Evolutionary conservation across 2,113 vertebrate genomes (phyloP), one percentile per base, ranked within the genome.

Genomic region (Paracanthobrama guichenoti): DNA sequence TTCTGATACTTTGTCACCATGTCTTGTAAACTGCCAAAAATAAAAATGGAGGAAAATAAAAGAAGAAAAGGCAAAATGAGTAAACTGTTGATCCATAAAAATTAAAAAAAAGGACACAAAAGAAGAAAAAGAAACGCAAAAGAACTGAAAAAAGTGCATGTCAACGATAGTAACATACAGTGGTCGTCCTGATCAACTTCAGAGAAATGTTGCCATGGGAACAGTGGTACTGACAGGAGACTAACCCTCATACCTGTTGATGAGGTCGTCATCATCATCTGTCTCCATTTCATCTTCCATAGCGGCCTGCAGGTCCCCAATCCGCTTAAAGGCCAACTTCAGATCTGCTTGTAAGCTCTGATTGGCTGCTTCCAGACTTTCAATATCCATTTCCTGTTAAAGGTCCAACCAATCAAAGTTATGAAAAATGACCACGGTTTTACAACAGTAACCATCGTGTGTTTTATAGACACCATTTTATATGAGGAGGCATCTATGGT

Each of bases 1-100:
- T 97, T 98, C 94, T 99, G 97, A 96, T 97, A 99, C 92, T 99
- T 99, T 95, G 97, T 95, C 96, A 99, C 97, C 97, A 96, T 97
- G 93, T 98, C 97, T 95, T 99, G 97, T 90, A 99, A 94, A 95
- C 97, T 99, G 95, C 89, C 93, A 92, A 86, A 87, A 91, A 86
- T 84, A 76, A 8, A 85, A 89, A 48, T 22, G 18, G 64, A 73
- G 84, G 78, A 14, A 85, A 84, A 85, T 48, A 72, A 84, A 75
- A 79, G 26, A n/a, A 64, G 11, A 79, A 74, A 78, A 83, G 13
- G 24, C 3, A 50, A 89, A 71, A 88, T 22, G 81, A 79, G 87
- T 85, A 87, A 89, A 89, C 9, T 28, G 78, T 5, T 7, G 24
- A 59, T 42, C 26, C 2, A 31, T 31, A 89, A 31, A 64, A 74